Base-by-base conservation (phyloP, 2,113 vertebrate genomes). In the Lota lota region DNA sequence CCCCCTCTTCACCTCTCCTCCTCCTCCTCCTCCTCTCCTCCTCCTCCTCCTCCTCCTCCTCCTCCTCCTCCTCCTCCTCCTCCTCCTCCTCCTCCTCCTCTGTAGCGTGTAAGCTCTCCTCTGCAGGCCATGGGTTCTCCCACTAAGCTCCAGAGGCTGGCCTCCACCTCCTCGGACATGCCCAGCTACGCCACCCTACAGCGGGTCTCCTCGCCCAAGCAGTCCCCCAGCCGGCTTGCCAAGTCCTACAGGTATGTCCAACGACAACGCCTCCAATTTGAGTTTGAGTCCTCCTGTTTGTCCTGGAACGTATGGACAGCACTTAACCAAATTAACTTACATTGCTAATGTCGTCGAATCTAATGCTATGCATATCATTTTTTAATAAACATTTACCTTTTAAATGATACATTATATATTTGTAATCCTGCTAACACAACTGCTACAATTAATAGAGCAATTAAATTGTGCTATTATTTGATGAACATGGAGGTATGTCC, bases 221-320 rank as follows among this genome's bases (percentile, higher is more conserved):
- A 96, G 88, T 97, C 96, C 33, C 96, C 96, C 69, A 94, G 94
- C 88, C 94, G 97, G 70, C 94, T 97, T 73, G 96, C 96, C 91
- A 98, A 97, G 91, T 97, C 97, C 81, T 97, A 97, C 94, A 98
- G 88, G 88, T 89, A 16, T n/a, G 36, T 50, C 22, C 14, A 17
- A 33, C 61, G 22, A 16, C 14, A 17, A 7, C 60, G 19, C 16
- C 16, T 17, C 22, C 4, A 56, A 4, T 56, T 18, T 56, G 53
- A 18, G 53, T 56, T 17, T 56, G 53, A 33, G 4, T 33, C 28
- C 28, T 33, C 28, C 28, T 53, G 5, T 53, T 14, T 53, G 51
- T 53, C 12, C 17, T 5, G 12, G 51, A 15, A 17, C 11, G 51
- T 53, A 17, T 53, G 51, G 12, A 53, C 12, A 17, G 12, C 11